Percentiles rank a stretch among this genome's conserved stretches.
phyloP scores from a whole-genome alignment of 2,888 invertebrate genomes.

The Physocephala rufipes region DNA sequence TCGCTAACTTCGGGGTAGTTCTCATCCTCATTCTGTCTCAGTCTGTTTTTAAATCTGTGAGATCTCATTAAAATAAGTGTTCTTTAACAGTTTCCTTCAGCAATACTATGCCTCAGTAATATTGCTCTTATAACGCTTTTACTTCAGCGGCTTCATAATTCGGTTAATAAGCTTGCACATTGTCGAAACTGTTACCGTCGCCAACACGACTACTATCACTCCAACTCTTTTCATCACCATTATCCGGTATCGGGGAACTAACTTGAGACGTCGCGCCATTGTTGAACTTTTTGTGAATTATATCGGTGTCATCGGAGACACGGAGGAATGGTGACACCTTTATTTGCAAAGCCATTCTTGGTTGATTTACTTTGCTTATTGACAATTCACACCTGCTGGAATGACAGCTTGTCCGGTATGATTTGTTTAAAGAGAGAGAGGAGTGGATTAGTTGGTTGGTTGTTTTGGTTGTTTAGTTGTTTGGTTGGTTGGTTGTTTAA shows the following conservation, averaged over 20 bases:
- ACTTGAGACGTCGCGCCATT: not conserved
- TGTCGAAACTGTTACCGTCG: not conserved
- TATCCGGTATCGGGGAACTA: not conserved
- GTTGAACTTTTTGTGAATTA: not conserved
- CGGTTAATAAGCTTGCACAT: not conserved
- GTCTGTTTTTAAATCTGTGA: not conserved
- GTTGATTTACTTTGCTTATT: slow-evolving; percentile 49
- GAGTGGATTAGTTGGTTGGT: not conserved
- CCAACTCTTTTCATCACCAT: not conserved
- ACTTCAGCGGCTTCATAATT: not conserved
- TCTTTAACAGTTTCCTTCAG: not conserved
- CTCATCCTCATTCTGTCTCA: not conserved
- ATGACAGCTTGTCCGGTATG: slow-evolving; percentile 43
- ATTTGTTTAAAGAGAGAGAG: not conserved
- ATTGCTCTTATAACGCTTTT: not conserved
- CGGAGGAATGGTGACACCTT: slow-evolving; percentile 27
- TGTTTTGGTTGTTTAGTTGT: not conserved
- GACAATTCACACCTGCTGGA: slow-evolving; percentile 61
- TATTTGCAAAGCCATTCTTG: slow-evolving; percentile 40
- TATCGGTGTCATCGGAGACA: slow-evolving; percentile 3
- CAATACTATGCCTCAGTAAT: not conserved
- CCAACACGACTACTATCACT: no score
- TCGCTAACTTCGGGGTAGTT: no score
- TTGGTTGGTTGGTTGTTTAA: no score
- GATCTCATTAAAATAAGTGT: slow-evolving; percentile 15